Conservation (phyloP, 2,113 vertebrate species). For the Otolemur garnettii region DNA sequence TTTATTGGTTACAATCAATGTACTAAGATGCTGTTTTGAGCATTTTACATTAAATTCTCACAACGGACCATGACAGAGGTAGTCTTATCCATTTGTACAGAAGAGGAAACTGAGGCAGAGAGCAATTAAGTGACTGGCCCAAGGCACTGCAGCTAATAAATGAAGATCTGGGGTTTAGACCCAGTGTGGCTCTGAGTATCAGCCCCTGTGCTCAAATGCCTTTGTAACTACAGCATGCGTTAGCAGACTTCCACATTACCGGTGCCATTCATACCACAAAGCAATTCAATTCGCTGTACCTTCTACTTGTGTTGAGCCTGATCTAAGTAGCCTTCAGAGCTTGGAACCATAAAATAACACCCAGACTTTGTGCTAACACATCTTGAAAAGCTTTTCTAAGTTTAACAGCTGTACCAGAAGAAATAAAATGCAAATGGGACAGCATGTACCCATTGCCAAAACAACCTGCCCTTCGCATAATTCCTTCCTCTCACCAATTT, state of each 20-base stretch:
- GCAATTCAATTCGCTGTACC: not conserved
- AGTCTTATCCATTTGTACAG: not conserved
- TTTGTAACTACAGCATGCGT: not conserved
- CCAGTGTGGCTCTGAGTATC: not conserved
- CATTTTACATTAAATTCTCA: not conserved
- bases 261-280: not conserved
- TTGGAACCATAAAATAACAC: conserved; percentile 32
- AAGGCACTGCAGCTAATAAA: not conserved
- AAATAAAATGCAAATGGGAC: conserved; percentile 54
- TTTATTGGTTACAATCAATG: not conserved
- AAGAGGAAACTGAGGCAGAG: not conserved
- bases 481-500: conserved; percentile 16
- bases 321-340: not conserved
- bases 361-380: not conserved
- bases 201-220: too few species aligned
- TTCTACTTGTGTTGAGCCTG: not conserved
- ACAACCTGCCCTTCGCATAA: conserved; percentile 16
- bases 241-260: not conserved
- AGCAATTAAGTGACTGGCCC: not conserved
- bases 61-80: not conserved
- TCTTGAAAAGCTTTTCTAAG: conserved; percentile 16
- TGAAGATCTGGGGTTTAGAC: not conserved
- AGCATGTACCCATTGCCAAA: conserved; percentile 19
- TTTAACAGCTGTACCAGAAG: conserved; percentile 42
- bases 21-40: not conserved